phyloP scores from a whole-genome alignment of 2,797 vertebrate genomes.

The Rhodeus uyekii region DNA sequence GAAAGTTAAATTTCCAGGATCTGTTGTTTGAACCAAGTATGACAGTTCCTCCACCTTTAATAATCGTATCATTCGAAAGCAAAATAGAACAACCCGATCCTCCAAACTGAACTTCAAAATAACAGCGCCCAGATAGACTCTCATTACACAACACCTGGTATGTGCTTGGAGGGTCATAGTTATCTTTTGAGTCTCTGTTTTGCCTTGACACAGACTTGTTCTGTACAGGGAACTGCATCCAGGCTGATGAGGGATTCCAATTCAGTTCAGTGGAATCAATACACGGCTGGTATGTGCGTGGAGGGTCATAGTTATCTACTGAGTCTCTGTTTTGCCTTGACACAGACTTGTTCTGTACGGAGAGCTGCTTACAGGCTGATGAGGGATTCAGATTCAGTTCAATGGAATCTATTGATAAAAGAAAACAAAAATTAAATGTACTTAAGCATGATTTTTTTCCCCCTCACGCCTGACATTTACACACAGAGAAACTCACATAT shows the following conservation, averaged over 20 bases:
- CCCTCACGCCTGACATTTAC: not conserved
- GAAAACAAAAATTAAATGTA: not conserved
- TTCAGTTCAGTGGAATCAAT: constrained; percentile 5
- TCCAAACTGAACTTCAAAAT: constrained; percentile 22
- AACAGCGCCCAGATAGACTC: constrained; percentile 5
- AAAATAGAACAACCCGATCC: not conserved
- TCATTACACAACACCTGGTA: not conserved
- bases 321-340: too few relatives aligned
- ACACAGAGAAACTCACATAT: not conserved
- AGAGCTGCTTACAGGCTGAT: not conserved
- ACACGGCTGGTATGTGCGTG: too few relatives aligned
- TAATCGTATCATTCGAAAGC: not conserved
- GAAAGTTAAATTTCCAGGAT: constrained; percentile 28
- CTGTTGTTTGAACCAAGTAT: not conserved
- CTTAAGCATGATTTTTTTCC: not conserved
- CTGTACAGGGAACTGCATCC: not conserved
- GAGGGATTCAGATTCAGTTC: not conserved
- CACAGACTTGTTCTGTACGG: not conserved
- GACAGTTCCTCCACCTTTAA: not conserved
- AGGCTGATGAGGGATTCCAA: not conserved
- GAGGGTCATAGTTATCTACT: too few relatives aligned
- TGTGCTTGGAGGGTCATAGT: too few relatives aligned
- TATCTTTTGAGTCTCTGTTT: too few relatives aligned
- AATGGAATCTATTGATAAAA: not conserved
- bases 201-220: not conserved